Evolutionary conservation across 2,797 vertebrate species (phyloP).

Genomic region (Toxotes lorentzi): DNA sequence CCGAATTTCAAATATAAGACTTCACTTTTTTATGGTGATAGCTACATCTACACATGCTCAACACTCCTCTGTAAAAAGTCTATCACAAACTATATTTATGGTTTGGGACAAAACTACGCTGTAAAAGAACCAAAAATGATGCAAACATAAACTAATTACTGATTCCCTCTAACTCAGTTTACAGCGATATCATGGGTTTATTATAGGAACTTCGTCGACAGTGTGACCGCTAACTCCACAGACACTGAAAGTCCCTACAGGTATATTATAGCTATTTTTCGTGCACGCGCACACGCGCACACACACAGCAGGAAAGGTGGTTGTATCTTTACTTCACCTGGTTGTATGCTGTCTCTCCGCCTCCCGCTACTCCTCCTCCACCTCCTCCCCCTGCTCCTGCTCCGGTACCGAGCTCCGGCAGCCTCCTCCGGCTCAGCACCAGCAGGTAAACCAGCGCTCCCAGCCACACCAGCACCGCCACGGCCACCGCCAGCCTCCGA

Average conservation of each 20-base stretch:
- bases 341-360: slow-evolving; percentile 39
- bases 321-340: slow-evolving; percentile 62
- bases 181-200: not conserved
- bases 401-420: slow-evolving; percentile 71
- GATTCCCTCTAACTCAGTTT: not conserved
- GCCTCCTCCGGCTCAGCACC: slow-evolving; percentile 79
- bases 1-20: no score
- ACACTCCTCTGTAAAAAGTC: no score
- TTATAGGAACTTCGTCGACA: not conserved
- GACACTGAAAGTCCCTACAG: not conserved
- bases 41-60: no score
- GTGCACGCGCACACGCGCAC: not conserved
- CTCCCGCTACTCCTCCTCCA: slow-evolving; percentile 14
- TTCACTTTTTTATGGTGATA: no score
- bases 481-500: slow-evolving; percentile 77
- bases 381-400: slow-evolving; percentile 20
- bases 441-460: slow-evolving; percentile 82
- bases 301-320: not conserved
- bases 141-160: no score
- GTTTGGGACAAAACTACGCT: no score
- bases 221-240: not conserved
- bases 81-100: no score
- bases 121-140: no score
- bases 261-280: no score
- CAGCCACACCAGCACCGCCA: slow-evolving; percentile 82